Percentiles rank a stretch among this genome's conserved stretches.
Conservation (phyloP, 2,797 vertebrate genomes). For the Benthosema pterotum region DNA sequence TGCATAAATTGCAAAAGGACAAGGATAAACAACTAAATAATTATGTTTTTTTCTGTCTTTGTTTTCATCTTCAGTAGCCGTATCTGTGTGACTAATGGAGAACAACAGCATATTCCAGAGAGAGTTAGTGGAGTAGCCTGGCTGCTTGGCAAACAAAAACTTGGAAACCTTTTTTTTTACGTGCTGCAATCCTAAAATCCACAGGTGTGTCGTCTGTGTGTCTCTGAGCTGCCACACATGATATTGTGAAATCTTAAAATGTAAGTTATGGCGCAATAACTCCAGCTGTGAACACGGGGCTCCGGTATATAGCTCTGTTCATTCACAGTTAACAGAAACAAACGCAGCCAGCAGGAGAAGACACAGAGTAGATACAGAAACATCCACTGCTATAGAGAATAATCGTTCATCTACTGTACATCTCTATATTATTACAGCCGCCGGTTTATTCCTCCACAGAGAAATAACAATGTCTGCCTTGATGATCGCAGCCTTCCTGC, state of each 20-base stretch:
- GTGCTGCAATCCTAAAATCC: slow-evolving; percentile 40
- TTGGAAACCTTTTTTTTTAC: neutral
- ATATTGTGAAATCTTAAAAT: slow-evolving; percentile 14
- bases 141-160: too few relatives aligned
- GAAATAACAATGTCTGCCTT: slow-evolving; percentile 35
- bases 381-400: neutral
- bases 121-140: too few relatives aligned
- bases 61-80: too few relatives aligned
- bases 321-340: neutral
- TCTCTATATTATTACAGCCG: neutral
- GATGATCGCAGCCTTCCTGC: slow-evolving; percentile 12
- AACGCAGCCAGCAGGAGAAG: neutral
- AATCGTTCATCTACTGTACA: neutral
- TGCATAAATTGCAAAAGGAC: too few relatives aligned
- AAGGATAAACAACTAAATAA: too few relatives aligned
- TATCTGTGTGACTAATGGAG: too few relatives aligned
- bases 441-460: neutral
- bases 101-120: too few relatives aligned
- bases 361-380: neutral
- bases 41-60: too few relatives aligned
- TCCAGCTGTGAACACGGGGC: slow-evolving; percentile 3
- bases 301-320: neutral
- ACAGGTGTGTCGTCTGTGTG: slow-evolving; percentile 1
- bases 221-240: neutral
- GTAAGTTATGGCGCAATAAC: neutral